Evolutionary conservation across 2,113 vertebrate species (phyloP).

Genomic region (Muntiacus muntjak): DNA sequence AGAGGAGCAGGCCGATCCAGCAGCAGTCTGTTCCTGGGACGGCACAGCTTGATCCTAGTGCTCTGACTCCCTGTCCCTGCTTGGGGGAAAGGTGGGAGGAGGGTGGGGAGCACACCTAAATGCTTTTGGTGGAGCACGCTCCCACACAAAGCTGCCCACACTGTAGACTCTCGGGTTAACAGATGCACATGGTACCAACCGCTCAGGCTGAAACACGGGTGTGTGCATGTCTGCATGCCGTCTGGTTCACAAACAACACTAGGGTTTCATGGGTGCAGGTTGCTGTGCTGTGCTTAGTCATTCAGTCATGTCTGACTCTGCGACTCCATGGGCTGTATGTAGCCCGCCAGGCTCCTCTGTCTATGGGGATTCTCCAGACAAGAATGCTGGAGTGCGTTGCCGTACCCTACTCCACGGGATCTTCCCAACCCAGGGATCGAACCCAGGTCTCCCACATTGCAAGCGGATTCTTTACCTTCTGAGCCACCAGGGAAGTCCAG

Average conservation of each 20-base stretch:
- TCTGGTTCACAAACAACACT: background rate
- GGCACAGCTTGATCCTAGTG: background rate
- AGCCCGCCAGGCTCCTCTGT: background rate
- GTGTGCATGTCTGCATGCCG: background rate
- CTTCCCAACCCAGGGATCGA: fast-evolving
- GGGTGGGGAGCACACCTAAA: background rate
- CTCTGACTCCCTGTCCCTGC: background rate
- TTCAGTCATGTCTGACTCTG: background rate
- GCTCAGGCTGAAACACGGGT: background rate
- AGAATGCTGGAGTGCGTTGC: background rate
- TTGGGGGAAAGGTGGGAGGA: background rate
- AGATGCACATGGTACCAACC: background rate
- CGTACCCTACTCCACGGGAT: background rate
- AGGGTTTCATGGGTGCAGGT: background rate
- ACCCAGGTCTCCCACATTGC: background rate
- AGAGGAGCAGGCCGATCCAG: background rate
- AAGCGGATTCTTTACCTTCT: background rate
- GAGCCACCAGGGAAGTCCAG: background rate
- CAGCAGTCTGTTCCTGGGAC: background rate
- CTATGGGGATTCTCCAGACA: background rate
- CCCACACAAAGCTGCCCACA: background rate
- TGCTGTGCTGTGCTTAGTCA: background rate
- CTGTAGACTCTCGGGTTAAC: background rate
- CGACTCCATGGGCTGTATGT: background rate
- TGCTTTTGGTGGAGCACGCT: background rate